Conservation (phyloP, 2,888 invertebrate genomes). For the Electrophaes corylata region DNA sequence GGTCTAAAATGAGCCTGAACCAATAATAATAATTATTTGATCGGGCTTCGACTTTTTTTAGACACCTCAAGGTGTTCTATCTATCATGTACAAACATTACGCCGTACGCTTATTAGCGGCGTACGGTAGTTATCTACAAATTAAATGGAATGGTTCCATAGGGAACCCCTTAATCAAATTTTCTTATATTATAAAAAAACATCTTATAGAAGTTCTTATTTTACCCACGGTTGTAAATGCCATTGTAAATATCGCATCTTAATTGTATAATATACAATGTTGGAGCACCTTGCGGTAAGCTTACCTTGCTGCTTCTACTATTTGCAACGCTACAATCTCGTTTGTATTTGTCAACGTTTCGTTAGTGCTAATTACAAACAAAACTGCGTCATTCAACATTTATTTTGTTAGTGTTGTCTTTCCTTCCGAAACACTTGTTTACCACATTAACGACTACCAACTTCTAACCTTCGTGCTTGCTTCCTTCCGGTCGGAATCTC, state of each 20-base stretch:
- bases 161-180: too few relatives aligned
- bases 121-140: too few relatives aligned
- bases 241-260: background rate
- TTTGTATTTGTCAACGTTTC: conserved; percentile 3
- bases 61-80: too few relatives aligned
- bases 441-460: conserved; percentile 14
- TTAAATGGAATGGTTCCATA: too few relatives aligned
- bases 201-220: background rate
- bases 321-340: background rate
- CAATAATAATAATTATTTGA: too few relatives aligned
- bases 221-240: background rate
- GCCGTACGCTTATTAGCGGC: too few relatives aligned
- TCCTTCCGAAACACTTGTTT: conserved; percentile 16
- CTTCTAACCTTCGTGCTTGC: conserved; percentile 22
- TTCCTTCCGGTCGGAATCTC: conserved; percentile 30
- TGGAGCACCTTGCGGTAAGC: background rate
- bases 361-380: conserved; percentile 1
- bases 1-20: too few relatives aligned
- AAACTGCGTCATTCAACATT: conserved; percentile 1
- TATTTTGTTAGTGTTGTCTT: conserved; percentile 10
- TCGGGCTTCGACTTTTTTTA: too few relatives aligned
- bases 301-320: background rate
- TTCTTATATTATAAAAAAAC: too few relatives aligned
- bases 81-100: too few relatives aligned
- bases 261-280: background rate